Evolutionary conservation across 2,113 vertebrate genomes (phyloP).

Genomic region (Mesoclemmys tuberculata): DNA sequence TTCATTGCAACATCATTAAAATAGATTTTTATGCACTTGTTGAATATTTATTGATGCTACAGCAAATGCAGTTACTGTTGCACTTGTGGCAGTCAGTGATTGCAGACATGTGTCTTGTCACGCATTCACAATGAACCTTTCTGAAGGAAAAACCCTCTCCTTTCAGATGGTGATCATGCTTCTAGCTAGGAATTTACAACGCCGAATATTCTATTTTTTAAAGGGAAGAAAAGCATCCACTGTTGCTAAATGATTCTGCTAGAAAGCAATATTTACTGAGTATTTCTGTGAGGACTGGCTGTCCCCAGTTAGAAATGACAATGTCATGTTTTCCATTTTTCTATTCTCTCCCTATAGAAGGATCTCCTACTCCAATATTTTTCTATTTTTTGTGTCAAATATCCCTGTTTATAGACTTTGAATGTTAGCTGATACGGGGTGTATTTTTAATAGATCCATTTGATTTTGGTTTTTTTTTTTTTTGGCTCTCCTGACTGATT

Average conservation of each 20-base stretch:
- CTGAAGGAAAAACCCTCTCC: neutral
- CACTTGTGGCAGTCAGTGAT: neutral
- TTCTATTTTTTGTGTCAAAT: neutral
- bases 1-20: slow-evolving; percentile 79
- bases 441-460: neutral
- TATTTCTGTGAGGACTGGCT: neutral
- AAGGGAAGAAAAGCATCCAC: neutral
- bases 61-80: neutral
- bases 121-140: neutral
- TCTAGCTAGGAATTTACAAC: neutral
- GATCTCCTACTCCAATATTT: neutral
- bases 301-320: neutral
- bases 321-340: neutral
- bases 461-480: neutral
- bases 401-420: neutral
- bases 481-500: neutral
- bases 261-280: neutral
- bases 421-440: neutral
- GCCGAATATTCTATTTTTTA: neutral
- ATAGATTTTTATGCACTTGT: slow-evolving; percentile 76
- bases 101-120: neutral
- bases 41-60: slow-evolving; percentile 1
- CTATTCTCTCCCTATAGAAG: neutral
- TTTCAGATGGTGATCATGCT: neutral
- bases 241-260: neutral